Base-by-base conservation (phyloP, 35 echinoderm and acorn worm species). In the Heliocidaris erythrogramma region DNA sequence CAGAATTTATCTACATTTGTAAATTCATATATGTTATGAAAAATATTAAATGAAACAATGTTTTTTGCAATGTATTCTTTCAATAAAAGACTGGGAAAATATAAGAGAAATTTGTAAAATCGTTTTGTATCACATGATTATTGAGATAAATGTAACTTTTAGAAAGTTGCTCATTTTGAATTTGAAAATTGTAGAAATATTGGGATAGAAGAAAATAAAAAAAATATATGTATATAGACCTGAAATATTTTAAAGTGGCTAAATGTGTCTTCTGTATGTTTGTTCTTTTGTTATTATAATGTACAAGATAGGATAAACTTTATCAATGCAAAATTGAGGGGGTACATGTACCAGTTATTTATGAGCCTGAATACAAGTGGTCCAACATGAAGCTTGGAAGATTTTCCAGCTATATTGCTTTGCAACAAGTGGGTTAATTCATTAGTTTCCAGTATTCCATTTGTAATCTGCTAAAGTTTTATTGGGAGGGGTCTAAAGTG, bases 111-210 rank as follows among this genome's bases (percentile, higher is more conserved):
- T 90, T 90, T 90, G 24, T 90, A 42, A 31, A 30, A 49, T 49
- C 17, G 32, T 49, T 90, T 48, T 90, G 32, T 48, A 90, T 49
- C 13, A 42, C 35, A 90, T 48, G 17, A 47, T 9, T 88, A 90
- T 16, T 42, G 31, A 31, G 32, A 48, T 86, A 47, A 88, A 88
- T 52, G 7, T 52, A 35, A 47, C 21, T 27, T 50, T 14, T 32
- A 94, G 29, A 60, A 32, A 10, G 50, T 30, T 50, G 94, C 88
- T 95, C 84, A 86, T 88, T 48, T 95, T 42, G 49, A 94, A 42
- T 31, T 85, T 48, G 85, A 31, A n/a, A 5, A 29, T 32, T 31
- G 65, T 31, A 31, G 56, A 53, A 84, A 32, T 47, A 59, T 87
- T 84, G 53, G 56, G 31, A 32, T 90, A 42, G 48, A 90, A n/a